phyloP scores from a whole-genome alignment of 2,797 vertebrate species.

The Leptatherina wallacei region DNA sequence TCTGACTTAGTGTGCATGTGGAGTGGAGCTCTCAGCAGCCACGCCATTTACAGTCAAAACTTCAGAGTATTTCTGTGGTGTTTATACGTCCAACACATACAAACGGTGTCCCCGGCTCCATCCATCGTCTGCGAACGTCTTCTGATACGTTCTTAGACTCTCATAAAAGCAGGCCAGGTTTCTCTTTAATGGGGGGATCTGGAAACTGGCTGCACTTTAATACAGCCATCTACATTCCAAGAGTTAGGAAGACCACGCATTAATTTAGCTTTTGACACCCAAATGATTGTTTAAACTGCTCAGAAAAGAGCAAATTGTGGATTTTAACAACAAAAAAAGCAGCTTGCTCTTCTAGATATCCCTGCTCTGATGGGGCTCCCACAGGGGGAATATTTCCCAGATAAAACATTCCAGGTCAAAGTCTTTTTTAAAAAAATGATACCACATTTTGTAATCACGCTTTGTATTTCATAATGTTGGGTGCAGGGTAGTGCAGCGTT shows the following conservation, averaged over 20 bases:
- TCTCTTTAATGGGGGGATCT: slow-evolving; percentile 23
- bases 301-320: background rate
- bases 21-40: slow-evolving; percentile 21
- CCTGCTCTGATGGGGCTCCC: background rate
- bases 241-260: background rate
- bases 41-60: slow-evolving; percentile 52
- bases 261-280: background rate
- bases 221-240: background rate
- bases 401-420: background rate
- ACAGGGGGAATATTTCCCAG: too few relatives aligned
- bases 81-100: slow-evolving; percentile 46
- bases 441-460: background rate
- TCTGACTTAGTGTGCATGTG: slow-evolving; percentile 17
- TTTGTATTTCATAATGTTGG: background rate
- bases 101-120: slow-evolving; percentile 26
- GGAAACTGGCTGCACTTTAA: slow-evolving; percentile 10
- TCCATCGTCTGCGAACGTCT: slow-evolving; percentile 22
- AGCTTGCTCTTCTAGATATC: background rate
- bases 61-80: slow-evolving; percentile 32
- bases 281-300: background rate
- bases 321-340: background rate
- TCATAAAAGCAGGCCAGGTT: slow-evolving; percentile 26
- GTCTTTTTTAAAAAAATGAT: background rate
- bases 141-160: slow-evolving; percentile 9
- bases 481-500: background rate